Evolutionary conservation across 2,888 invertebrate genomes (phyloP), one percentile per base, ranked within the genome.

Genomic region (Shargacucullia verbasci): DNA sequence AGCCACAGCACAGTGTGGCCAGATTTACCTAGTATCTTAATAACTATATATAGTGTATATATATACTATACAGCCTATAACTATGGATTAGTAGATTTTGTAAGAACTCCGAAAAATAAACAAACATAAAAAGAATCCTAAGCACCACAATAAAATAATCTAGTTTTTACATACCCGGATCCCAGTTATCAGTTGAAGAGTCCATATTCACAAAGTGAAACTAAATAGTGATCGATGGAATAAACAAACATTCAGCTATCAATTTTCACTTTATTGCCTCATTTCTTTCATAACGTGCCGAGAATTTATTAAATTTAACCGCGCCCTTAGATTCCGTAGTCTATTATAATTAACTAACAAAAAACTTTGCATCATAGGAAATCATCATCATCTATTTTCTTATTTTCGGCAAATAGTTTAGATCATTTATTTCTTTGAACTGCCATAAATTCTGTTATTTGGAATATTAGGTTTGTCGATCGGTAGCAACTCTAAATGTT

Each of bases 121-220:
- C 20, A 3, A 20, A 20, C 20, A 20, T 3, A 20, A 20, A n/a
- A n/a, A n/a, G n/a, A 27, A 27, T 7, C 7, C 7, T 27, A 27
- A 5, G 27, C 7, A 27, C 27, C 27, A 20, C 20, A 3, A 20
- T 3, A 20, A 20, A 20, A 20, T 29, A 44, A 33, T 33, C n/a
- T 2, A 11, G 15, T 27, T 5, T 49, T 45, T 38, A 80, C 84
- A 56, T 80, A 92, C 92, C 89, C 80, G 93, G 92, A 66, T 92
- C 92, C 93, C 92, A 92, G 70, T 86, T 90, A 68, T 91, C 91
- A 61, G 87, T 72, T 35, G 87, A 65, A 57, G 84, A 79, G 65
- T 91, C 91, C 90, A 91, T 90, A 61, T 80, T 84, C 73, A 80
- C 78, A 79, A 79, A 56, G 57, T 64, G 38, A 34, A 53, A 52